A percentile compares a stretch with the other conserved stretches of the same genome.
Evolutionary conservation across 2,888 invertebrate species (phyloP).

Genomic region (Gisinianus flammeolus): DNA sequence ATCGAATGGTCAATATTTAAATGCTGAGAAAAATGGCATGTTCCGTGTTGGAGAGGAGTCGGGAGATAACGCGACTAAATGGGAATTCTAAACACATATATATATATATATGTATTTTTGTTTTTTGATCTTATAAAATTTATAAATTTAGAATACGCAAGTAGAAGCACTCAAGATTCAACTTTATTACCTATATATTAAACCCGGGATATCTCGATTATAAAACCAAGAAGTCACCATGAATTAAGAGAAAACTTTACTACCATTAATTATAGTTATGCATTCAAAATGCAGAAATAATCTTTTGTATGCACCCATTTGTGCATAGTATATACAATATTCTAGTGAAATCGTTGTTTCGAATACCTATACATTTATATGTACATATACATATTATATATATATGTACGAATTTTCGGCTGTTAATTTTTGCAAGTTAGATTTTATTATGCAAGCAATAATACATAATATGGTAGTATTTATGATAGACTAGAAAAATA

Average conservation of each 20-base stretch:
- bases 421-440: not conserved
- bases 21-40: slow-evolving; percentile 89
- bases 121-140: not conserved
- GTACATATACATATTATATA: too few relatives aligned
- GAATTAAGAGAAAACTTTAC: too few relatives aligned
- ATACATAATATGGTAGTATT: not conserved
- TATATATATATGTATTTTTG: not conserved
- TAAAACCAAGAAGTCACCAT: too few relatives aligned
- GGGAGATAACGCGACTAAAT: slow-evolving; percentile 81
- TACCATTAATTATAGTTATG: too few relatives aligned
- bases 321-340: not conserved
- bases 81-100: slow-evolving; percentile 80
- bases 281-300: too few relatives aligned
- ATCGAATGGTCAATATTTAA: slow-evolving; percentile 75
- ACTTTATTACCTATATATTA: too few relatives aligned
- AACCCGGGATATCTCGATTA: too few relatives aligned
- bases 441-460: not conserved
- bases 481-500: not conserved
- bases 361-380: not conserved
- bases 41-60: slow-evolving; percentile 82
- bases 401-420: not conserved
- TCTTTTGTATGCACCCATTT: not conserved
- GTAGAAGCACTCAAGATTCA: too few relatives aligned
- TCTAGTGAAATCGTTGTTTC: not conserved
- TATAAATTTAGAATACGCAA: too few relatives aligned